These are phyloP conservation scores for Fundulus diaphanus DNA, from an alignment of 2,797 vertebrate species.

Conservation along the genomic window DNA sequence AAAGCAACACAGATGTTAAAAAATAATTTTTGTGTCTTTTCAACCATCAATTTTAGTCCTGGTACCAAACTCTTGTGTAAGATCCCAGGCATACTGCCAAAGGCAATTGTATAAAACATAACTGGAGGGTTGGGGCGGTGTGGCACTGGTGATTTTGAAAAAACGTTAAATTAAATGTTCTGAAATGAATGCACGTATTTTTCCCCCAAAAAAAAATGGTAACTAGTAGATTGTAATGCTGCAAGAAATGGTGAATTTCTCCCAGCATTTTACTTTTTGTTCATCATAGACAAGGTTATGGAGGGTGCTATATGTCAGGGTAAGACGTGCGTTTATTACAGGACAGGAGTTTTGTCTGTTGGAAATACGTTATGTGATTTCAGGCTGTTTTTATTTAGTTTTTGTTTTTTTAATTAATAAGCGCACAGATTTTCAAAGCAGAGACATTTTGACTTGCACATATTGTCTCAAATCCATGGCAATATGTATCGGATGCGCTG, in stretches of 20 bases:
- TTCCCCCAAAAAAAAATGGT: not conserved
- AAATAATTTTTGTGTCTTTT: no score
- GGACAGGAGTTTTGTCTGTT: constrained; percentile 38
- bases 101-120: not conserved
- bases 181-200: not conserved
- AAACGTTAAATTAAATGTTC: no score
- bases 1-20: not conserved
- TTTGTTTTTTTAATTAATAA: constrained; percentile 17
- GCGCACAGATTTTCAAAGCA: constrained; percentile 27
- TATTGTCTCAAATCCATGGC: constrained; percentile 23
- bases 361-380: constrained; percentile 26
- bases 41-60: not conserved
- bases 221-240: not conserved
- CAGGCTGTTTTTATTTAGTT: not conserved
- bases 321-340: constrained; percentile 35
- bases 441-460: constrained; percentile 2
- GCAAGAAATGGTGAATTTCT: not conserved
- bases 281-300: not conserved
- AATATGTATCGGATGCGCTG: constrained; percentile 19
- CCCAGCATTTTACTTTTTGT: not conserved
- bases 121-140: not conserved
- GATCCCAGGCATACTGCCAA: not conserved
- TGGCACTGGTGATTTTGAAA: not conserved
- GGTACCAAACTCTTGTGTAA: not conserved
- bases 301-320: constrained; percentile 1